Base-by-base conservation (phyloP, 2,113 vertebrate species). In the Azemiops feae region DNA sequence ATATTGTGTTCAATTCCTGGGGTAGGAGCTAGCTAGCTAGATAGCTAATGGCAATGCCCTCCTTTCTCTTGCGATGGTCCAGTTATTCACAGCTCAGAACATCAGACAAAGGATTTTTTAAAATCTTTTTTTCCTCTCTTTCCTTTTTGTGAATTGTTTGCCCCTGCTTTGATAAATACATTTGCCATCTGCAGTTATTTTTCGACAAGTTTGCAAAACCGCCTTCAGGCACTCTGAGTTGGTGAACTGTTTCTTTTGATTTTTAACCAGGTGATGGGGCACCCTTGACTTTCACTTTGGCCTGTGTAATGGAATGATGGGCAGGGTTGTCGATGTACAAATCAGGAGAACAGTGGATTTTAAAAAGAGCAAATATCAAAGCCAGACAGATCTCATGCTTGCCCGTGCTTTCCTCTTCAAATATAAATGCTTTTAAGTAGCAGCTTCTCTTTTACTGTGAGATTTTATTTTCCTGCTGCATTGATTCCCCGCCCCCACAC, bases 111-210 rank as follows among this genome's bases (percentile, higher is more conserved):
- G 27, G 60, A 2, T 69, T 69, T 69, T 64, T 64, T 30, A 10
- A 27, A 60, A 11, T 69, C 2, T 39, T 3, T 43, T 20, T 81
- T 27, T 25, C 16, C 23, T 11, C 20, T 16, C n/a, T 30, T 5
- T 50, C 1, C 58, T 50, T 34, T 93, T 88, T 74, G 7, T 55
- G 60, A 88, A 12, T 88, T 57, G 57, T 91, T 91, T 81, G 23
- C 1, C 3, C 30, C 54, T 93, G 12, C 53, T 12, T 93, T 89
- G 90, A 53, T 91, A 55, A 60, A 85, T 93, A 34, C 23, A 85
- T 91, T 91, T 89, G 69, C 91, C 55, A 89, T 93, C 89, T 91
- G 60, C 54, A 91, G 87, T 5, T 89, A 39, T 89, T 88, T 55
- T 55, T 85, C 43, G 89, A n/a, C 50, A 30, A 93, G 64, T 89